These are phyloP conservation scores for Pseudomyrmex dendroicus DNA, from an alignment of 1,140 invertebrate species.

Conservation along the genomic window DNA sequence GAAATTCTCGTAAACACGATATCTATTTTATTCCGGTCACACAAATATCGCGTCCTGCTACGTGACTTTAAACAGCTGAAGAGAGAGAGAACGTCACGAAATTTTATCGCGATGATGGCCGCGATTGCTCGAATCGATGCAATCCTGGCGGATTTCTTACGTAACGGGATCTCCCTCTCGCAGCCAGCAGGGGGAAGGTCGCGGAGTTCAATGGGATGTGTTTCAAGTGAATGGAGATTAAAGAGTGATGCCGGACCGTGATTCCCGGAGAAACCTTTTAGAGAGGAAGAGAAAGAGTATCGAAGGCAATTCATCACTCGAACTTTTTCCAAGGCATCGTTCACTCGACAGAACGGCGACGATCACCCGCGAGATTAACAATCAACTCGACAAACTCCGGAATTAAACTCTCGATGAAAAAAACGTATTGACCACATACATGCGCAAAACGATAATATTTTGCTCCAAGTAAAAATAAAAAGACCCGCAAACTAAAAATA, in stretches of 20 bases:
- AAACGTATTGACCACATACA: too few relatives aligned
- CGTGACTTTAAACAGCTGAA: conserved; percentile 20
- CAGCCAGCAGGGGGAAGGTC: not conserved
- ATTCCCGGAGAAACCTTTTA: conserved; percentile 25
- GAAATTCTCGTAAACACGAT: conserved; percentile 16
- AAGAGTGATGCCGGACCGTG: conserved; percentile 49
- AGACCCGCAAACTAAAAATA: too few relatives aligned
- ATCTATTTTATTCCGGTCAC: conserved; percentile 47
- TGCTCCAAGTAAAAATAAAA: too few relatives aligned
- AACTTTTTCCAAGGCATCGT: conserved; percentile 39
- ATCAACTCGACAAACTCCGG: not conserved
- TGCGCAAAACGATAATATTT: too few relatives aligned
- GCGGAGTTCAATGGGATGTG: conserved; percentile 23
- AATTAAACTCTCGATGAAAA: conserved; percentile 21
- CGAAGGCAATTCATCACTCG: conserved; percentile 66
- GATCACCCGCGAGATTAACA: conserved; percentile 49
- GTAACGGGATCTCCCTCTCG: conserved; percentile 21
- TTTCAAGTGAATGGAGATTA: conserved; percentile 62
- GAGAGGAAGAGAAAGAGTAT: conserved; percentile 21
- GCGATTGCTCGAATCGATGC: conserved; percentile 21
- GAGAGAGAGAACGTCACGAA: not conserved
- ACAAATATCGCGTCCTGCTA: conserved; percentile 5
- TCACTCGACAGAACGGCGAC: conserved; percentile 14
- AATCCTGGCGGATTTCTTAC: conserved; percentile 21
- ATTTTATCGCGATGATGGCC: conserved; percentile 24